These are phyloP conservation scores for Ptilonorhynchus violaceus DNA, from an alignment of 2,113 vertebrate genomes.

Conservation along the genomic window DNA sequence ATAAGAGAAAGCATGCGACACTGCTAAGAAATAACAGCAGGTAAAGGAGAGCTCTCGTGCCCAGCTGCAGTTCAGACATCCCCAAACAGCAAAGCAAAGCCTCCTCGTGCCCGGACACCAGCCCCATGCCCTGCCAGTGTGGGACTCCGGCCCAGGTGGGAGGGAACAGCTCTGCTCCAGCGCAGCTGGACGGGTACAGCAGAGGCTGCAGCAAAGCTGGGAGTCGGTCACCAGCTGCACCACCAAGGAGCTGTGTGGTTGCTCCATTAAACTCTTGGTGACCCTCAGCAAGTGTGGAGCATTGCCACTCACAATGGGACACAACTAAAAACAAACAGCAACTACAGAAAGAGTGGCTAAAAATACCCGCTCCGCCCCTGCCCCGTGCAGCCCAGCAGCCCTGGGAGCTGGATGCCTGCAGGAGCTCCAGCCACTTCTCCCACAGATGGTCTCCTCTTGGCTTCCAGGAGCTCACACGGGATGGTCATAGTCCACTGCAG, in stretches of 20 bases:
- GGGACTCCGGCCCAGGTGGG: accelerated
- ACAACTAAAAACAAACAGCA: background rate
- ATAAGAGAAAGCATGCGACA: background rate
- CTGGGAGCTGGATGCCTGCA: background rate
- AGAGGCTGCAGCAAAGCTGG: background rate
- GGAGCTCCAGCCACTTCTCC: background rate
- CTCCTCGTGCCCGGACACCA: accelerated
- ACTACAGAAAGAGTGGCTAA: background rate
- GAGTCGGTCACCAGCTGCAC: background rate
- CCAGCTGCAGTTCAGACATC: background rate
- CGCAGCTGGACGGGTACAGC: accelerated
- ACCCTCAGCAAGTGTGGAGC: background rate
- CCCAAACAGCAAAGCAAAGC: background rate
- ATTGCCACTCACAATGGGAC: conserved; percentile 18
- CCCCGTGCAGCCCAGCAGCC: background rate
- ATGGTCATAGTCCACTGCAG: background rate
- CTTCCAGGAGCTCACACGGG: background rate
- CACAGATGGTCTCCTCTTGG: background rate
- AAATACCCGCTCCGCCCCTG: background rate
- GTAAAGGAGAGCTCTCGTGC: background rate
- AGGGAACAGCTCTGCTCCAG: background rate
- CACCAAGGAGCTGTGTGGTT: background rate
- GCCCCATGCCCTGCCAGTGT: accelerated
- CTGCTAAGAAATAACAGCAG: background rate
- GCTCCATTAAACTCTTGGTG: conserved; percentile 65